Conservation (phyloP, 92 coral and sea anemone genomes). For the Phymanthus crucifer region DNA sequence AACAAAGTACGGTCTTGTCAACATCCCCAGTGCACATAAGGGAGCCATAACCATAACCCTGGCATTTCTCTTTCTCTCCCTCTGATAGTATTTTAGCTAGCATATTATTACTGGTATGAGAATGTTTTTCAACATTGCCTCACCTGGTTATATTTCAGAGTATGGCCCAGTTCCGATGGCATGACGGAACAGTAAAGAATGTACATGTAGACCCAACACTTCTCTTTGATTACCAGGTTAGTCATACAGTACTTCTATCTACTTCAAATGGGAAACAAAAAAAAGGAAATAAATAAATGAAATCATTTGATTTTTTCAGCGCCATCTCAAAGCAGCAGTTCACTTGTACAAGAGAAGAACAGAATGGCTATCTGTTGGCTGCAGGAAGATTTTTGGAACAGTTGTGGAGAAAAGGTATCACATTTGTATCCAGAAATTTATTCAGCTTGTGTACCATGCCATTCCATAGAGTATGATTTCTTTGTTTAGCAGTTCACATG, state of each 20-base stretch:
- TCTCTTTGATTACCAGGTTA: constrained; percentile 93
- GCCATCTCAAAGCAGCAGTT: constrained; percentile 88
- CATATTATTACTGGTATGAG: neutral
- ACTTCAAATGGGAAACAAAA: neutral
- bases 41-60: too few relatives aligned
- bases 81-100: neutral
- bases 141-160: constrained; percentile 50
- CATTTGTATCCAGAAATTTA: neutral
- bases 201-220: constrained; percentile 97
- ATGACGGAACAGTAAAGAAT: constrained; percentile 92
- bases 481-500: too few relatives aligned
- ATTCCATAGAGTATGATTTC: too few relatives aligned
- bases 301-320: constrained; percentile 40
- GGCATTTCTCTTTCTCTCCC: neutral
- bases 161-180: constrained; percentile 98
- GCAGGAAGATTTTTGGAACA: constrained; percentile 88
- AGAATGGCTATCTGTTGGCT: constrained; percentile 93
- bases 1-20: neutral
- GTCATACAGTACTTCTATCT: neutral
- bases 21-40: too few relatives aligned
- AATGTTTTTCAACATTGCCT: neutral
- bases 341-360: constrained; percentile 88
- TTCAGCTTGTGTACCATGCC: too few relatives aligned
- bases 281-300: neutral
- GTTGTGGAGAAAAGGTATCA: constrained; percentile 87